Percentiles rank a stretch among this genome's conserved stretches.
Conservation (phyloP, 1,140 invertebrate genomes). For the Monochamus saltuarius region DNA sequence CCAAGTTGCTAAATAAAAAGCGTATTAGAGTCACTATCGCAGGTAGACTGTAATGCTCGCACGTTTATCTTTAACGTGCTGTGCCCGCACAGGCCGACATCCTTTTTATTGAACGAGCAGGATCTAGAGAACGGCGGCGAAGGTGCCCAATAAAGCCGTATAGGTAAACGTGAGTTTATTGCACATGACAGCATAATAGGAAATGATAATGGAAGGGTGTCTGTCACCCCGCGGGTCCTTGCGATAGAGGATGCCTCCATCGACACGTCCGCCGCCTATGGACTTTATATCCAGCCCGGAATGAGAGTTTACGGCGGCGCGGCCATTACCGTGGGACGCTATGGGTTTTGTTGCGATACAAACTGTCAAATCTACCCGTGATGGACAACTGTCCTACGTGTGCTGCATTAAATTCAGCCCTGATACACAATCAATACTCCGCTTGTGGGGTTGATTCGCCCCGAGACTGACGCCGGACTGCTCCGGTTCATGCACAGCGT, state of each 20-base stretch:
- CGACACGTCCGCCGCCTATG: constrained; percentile 36
- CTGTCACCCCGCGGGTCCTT: constrained; percentile 2
- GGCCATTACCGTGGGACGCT: constrained; percentile 34
- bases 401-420: constrained; percentile 31
- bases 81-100: too few species aligned
- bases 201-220: constrained; percentile 12
- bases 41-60: too few species aligned
- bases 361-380: constrained; percentile 39
- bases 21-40: too few species aligned
- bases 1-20: too few species aligned
- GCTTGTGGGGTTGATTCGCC: too few species aligned
- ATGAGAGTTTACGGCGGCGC: constrained; percentile 44
- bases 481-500: too few species aligned
- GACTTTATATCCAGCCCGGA: constrained; percentile 31
- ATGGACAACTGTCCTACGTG: constrained; percentile 43
- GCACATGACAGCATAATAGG: constrained; percentile 5
- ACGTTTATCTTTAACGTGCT: too few species aligned
- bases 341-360: constrained; percentile 35
- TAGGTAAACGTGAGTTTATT: constrained; percentile 12
- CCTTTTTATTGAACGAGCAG: too few species aligned
- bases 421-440: constrained; percentile 31
- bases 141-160: background rate
- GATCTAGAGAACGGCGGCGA: too few species aligned
- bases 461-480: too few species aligned
- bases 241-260: constrained; percentile 2